Conservation (phyloP, 2,797 vertebrate genomes). For the Scyliorhinus canicula region DNA sequence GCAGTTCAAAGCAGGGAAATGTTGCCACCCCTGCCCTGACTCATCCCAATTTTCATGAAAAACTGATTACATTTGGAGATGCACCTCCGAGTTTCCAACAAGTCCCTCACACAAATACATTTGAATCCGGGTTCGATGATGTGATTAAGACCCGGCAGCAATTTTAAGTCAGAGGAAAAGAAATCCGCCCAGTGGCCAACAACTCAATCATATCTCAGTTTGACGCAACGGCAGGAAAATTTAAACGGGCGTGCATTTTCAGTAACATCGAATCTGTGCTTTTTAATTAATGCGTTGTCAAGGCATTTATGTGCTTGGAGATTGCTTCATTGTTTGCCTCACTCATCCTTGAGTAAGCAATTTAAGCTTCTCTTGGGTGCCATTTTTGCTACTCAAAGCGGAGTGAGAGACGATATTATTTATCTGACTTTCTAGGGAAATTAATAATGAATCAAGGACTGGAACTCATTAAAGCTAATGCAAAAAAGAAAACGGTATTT, state of each 20-base stretch:
- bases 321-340: background rate
- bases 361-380: background rate
- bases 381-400: background rate
- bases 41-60: background rate
- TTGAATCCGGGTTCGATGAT: background rate
- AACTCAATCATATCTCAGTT: background rate
- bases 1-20: background rate
- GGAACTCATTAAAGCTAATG: background rate
- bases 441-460: background rate
- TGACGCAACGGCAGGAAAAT: background rate
- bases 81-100: background rate
- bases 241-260: background rate
- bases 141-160: background rate
- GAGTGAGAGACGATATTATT: background rate
- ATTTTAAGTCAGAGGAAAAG: background rate
- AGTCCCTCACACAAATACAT: background rate
- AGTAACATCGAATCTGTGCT: background rate
- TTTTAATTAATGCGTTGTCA: background rate
- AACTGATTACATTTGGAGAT: background rate
- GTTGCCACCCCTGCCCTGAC: background rate
- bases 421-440: background rate
- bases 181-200: background rate
- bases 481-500: background rate
- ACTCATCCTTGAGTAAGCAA: background rate
- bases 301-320: background rate